Percentiles rank a stretch among this genome's conserved stretches.
phyloP scores from a whole-genome alignment of 1,140 invertebrate species.

The Megalonaias nervosa region DNA sequence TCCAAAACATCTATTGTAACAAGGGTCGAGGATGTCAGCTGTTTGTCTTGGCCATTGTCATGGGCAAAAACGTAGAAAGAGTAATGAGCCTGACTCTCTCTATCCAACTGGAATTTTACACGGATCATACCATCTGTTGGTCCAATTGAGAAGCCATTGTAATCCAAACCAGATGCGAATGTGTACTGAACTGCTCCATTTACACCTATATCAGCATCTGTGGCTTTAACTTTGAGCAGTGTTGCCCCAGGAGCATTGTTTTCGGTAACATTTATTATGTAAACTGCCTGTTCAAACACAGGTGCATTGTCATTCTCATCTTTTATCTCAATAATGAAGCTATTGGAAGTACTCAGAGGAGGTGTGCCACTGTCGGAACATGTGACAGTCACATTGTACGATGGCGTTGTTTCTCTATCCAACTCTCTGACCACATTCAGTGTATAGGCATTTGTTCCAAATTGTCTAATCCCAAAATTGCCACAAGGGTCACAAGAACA shows the following conservation, averaged over 20 bases:
- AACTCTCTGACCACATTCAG: conserved; percentile 14
- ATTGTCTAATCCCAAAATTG: conserved; percentile 20
- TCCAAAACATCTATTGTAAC: conserved; percentile 73
- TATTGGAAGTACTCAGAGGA: conserved; percentile 39
- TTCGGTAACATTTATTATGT: conserved; percentile 45
- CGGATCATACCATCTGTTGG: conserved; percentile 45
- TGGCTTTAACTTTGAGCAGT: conserved; percentile 53
- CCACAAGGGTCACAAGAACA: conserved; percentile 39
- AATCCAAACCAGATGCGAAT: conserved; percentile 18
- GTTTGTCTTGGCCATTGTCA: conserved; percentile 65
- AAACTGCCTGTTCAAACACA: conserved; percentile 38
- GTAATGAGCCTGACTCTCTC: conserved; percentile 40
- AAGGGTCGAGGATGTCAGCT: conserved; percentile 80
- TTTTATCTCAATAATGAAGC: conserved; percentile 59
- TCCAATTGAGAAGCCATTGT: conserved; percentile 48
- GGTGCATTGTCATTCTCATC: conserved; percentile 65
- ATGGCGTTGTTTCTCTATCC: conserved; percentile 40
- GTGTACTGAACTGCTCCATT: conserved; percentile 51
- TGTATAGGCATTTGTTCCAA: not conserved
- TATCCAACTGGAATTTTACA: conserved; percentile 41
- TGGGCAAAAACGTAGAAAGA: conserved; percentile 37
- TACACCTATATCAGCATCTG: conserved; percentile 52
- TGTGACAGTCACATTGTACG: conserved; percentile 37
- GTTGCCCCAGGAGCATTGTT: conserved; percentile 47
- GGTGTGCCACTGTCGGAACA: conserved; percentile 58